These are phyloP conservation scores for Sylvia atricapilla DNA, from an alignment of 2,113 vertebrate species.

Conservation along the genomic window DNA sequence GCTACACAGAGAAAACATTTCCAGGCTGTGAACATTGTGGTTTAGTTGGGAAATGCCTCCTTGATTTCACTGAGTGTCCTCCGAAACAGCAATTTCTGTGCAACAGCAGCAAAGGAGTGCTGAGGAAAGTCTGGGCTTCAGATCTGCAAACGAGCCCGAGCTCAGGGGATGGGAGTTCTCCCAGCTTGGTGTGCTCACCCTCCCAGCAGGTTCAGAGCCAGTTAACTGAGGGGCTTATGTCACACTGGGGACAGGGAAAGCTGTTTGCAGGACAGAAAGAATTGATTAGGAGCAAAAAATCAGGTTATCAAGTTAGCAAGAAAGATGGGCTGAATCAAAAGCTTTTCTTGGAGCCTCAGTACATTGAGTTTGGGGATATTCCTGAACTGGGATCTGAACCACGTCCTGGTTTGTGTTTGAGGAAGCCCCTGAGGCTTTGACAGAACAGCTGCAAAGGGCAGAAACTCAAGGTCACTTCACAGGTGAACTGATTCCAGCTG, in stretches of 20 bases:
- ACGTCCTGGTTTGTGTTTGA: not conserved
- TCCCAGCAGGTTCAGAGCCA: not conserved
- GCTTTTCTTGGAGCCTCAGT: not conserved
- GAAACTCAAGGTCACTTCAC: too few relatives aligned
- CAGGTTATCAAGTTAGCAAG: not conserved
- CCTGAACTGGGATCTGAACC: not conserved
- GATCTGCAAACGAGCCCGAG: not conserved
- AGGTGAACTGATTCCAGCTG: not conserved
- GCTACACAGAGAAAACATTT: not conserved
- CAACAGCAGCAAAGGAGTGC: not conserved
- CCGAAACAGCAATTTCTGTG: not conserved
- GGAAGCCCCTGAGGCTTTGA: not conserved
- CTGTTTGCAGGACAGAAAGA: not conserved
- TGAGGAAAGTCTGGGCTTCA: not conserved
- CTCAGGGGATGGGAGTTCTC: not conserved
- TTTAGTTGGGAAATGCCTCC: not conserved
- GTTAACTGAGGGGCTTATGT: not conserved
- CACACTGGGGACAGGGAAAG: not conserved
- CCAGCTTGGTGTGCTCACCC: not conserved
- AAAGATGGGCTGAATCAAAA: not conserved
- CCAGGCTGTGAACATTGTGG: not conserved
- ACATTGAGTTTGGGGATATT: not conserved
- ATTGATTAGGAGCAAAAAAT: not conserved
- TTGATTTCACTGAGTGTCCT: not conserved
- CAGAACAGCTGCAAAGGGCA: not conserved